These are phyloP conservation scores for Drosophila peninsularis DNA, from an alignment of 2,888 invertebrate species.

Conservation along the genomic window DNA sequence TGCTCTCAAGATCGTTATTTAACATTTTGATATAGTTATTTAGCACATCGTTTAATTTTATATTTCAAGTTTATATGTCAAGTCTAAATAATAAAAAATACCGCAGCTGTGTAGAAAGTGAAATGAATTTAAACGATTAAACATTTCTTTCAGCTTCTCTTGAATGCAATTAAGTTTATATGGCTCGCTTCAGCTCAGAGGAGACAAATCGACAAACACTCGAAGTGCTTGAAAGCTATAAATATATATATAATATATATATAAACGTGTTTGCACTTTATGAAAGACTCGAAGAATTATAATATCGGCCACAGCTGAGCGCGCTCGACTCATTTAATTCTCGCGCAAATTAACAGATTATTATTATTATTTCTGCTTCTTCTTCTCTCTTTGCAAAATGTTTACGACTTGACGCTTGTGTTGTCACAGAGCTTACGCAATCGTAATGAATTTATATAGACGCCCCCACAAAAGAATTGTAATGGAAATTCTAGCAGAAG, in stretches of 20 bases:
- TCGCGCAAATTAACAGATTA: neutral
- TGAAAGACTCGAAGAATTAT: neutral
- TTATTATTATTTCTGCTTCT: slow-evolving; percentile 13
- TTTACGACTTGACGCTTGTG: slow-evolving; percentile 22
- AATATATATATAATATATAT: no score
- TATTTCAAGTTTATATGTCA: neutral
- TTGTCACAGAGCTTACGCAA: slow-evolving; percentile 42
- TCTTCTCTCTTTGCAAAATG: slow-evolving; percentile 9
- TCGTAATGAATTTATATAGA: slow-evolving; percentile 29
- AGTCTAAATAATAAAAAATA: neutral
- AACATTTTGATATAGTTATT: neutral
- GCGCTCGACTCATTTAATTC: neutral
- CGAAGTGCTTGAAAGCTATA: neutral
- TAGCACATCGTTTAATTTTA: neutral
- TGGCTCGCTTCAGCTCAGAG: neutral
- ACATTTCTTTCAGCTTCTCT: neutral
- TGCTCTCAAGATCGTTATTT: neutral
- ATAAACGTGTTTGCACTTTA: slow-evolving; percentile 4
- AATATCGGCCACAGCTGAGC: neutral
- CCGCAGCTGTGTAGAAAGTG: neutral
- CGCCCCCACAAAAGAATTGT: slow-evolving; percentile 51
- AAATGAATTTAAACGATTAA: neutral
- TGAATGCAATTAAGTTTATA: neutral
- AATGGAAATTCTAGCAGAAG: slow-evolving; percentile 9
- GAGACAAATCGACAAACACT: neutral